A percentile compares a stretch with the other conserved stretches of the same genome.
phyloP scores from a whole-genome alignment of 2,888 invertebrate genomes.

The Prosopocoilus inquinatus region DNA sequence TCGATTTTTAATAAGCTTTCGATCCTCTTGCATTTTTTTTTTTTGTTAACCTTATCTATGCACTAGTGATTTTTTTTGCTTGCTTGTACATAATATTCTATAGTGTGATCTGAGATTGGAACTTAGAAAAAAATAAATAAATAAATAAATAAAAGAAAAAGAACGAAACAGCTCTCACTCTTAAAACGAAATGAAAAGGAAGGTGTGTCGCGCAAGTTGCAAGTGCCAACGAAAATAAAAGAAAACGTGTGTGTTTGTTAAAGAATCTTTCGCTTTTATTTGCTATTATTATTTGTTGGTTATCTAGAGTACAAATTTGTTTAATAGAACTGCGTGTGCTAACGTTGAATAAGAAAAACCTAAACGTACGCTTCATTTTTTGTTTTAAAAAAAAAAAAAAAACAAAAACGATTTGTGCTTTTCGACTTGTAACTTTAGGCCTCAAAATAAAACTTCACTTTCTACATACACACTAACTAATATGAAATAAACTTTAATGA shows the following conservation, averaged over 20 bases:
- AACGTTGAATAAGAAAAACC: slow-evolving; percentile 13
- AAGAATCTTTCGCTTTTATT: slow-evolving; percentile 16
- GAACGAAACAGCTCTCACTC: background rate
- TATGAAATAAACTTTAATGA: too few species aligned
- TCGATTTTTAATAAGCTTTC: background rate
- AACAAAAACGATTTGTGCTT: too few species aligned
- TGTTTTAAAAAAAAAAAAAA: too few species aligned
- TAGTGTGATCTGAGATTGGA: slow-evolving; percentile 9
- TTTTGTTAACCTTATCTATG: slow-evolving; percentile 21
- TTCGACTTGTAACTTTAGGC: too few species aligned
- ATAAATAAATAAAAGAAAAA: too few species aligned
- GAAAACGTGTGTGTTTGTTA: slow-evolving; percentile 11
- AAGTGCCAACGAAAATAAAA: background rate
- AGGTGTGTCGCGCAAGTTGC: background rate
- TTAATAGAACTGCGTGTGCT: slow-evolving; percentile 9
- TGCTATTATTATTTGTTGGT: slow-evolving; percentile 5
- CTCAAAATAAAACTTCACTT: too few species aligned
- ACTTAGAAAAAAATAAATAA: slow-evolving; percentile 3
- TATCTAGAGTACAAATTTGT: slow-evolving; percentile 23
- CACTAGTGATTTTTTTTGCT: slow-evolving; percentile 27
- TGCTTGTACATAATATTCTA: slow-evolving; percentile 6
- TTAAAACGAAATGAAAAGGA: background rate
- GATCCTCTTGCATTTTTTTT: background rate
- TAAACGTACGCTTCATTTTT: too few species aligned
- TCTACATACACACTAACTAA: too few species aligned